A percentile compares a stretch with the other conserved stretches of the same genome.
These are phyloP conservation scores for Anisognathus igniventris DNA, from an alignment of 2,797 vertebrate genomes.

Conservation along the genomic window DNA sequence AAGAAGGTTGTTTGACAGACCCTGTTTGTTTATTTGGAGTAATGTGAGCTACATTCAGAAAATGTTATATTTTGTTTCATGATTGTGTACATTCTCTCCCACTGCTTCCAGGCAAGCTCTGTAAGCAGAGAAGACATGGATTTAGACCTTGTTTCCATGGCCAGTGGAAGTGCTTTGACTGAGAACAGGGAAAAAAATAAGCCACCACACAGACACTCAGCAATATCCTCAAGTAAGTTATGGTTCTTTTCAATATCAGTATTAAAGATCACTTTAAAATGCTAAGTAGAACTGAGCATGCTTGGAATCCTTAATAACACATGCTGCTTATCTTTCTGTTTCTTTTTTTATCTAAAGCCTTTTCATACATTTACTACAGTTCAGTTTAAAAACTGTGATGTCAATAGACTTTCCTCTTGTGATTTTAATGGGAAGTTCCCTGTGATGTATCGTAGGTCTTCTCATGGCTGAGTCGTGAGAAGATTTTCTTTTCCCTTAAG, in stretches of 20 bases:
- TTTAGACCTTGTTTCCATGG: conserved; percentile 77
- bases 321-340: background rate
- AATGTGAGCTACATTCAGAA: conserved; percentile 80
- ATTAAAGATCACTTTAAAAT: conserved; percentile 62
- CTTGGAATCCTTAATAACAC: background rate
- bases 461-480: conserved; percentile 15
- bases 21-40: conserved; percentile 82
- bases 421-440: conserved; percentile 3
- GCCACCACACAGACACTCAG: conserved; percentile 72
- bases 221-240: conserved; percentile 83
- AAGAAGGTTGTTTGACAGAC: conserved; percentile 82
- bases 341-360: background rate
- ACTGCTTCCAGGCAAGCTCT: conserved; percentile 78
- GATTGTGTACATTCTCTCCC: conserved; percentile 80
- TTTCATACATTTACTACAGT: background rate
- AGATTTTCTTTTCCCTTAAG: background rate
- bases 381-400: conserved; percentile 31
- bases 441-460: background rate
- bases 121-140: conserved; percentile 81
- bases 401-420: conserved; percentile 15
- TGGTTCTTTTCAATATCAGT: conserved; percentile 64
- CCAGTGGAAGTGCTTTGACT: conserved; percentile 76
- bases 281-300: background rate
- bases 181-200: conserved; percentile 75
- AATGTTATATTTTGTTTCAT: conserved; percentile 83